Percentiles rank a stretch among this genome's conserved stretches.
Conservation (phyloP, 2,888 invertebrate species). For the Platerodrilus igneus region DNA sequence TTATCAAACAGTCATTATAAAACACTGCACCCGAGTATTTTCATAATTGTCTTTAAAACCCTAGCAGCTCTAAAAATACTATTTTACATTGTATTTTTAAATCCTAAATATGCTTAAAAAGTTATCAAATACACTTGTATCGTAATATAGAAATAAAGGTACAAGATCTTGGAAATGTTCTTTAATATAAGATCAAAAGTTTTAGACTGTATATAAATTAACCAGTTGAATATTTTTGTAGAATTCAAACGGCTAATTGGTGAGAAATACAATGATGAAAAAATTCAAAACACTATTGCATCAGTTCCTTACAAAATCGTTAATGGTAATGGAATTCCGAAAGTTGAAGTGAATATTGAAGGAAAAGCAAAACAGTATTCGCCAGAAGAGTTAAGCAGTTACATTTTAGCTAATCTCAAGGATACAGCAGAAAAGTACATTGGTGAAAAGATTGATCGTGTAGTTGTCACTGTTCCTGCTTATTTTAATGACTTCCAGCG, state of each 20-base stretch:
- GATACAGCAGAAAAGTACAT: slow-evolving; percentile 20
- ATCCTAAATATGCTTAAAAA: too few species aligned
- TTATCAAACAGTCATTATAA: too few species aligned
- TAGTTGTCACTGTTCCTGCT: slow-evolving; percentile 35
- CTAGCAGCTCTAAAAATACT: too few species aligned
- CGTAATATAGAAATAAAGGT: too few species aligned
- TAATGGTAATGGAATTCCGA: slow-evolving; percentile 20
- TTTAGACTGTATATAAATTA: too few species aligned
- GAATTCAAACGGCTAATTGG: slow-evolving; percentile 34
- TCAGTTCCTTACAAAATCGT: slow-evolving; percentile 27
- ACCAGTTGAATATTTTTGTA: too few species aligned
- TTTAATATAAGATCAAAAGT: too few species aligned
- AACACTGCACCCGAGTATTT: too few species aligned
- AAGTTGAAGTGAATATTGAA: slow-evolving; percentile 18
- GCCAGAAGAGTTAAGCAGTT: slow-evolving; percentile 28
- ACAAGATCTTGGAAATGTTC: too few species aligned
- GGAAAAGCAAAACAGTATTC: slow-evolving; percentile 13
- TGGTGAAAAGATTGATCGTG: slow-evolving; percentile 22
- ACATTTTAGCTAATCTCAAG: slow-evolving; percentile 26
- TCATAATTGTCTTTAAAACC: too few species aligned
- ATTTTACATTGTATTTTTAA: too few species aligned
- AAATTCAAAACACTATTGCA: slow-evolving; percentile 27
- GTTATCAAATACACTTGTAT: too few species aligned
- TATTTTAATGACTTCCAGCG: slow-evolving; percentile 32
- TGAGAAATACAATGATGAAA: slow-evolving; percentile 25